These are phyloP conservation scores for Meleagris gallopavo DNA, from an alignment of 2,113 vertebrate genomes.

Conservation along the genomic window DNA sequence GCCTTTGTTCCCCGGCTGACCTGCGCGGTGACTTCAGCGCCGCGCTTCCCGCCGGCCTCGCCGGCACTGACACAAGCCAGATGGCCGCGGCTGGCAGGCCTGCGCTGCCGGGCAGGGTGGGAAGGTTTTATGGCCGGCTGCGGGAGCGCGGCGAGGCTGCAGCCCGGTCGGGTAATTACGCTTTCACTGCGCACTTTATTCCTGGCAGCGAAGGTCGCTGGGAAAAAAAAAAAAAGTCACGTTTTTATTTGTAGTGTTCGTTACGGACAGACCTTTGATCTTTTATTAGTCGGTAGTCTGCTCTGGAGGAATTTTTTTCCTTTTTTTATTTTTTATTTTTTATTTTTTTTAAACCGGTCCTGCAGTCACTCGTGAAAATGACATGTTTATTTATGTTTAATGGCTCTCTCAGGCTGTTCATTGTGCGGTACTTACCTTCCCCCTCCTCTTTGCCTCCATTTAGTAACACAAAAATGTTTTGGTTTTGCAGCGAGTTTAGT, in stretches of 20 bases:
- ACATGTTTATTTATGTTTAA: conserved; percentile 62
- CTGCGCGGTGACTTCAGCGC: conserved; percentile 75
- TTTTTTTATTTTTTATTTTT: not conserved
- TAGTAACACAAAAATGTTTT: conserved; percentile 26
- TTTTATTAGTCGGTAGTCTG: conserved; percentile 59
- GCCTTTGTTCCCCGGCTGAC: conserved; percentile 77
- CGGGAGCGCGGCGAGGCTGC: conserved; percentile 69
- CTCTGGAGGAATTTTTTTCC: not conserved
- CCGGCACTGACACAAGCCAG: conserved; percentile 79
- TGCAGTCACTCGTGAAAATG: conserved; percentile 57
- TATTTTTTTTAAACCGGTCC: not conserved
- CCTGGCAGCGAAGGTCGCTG: conserved; percentile 50
- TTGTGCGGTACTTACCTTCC: conserved; percentile 23
- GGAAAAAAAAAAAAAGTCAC: conserved; percentile 4
- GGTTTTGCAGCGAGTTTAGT: conserved; percentile 22
- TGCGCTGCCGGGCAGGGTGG: conserved; percentile 74
- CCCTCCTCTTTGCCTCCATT: not conserved
- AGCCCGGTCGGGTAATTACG: conserved; percentile 81
- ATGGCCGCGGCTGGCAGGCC: conserved; percentile 82
- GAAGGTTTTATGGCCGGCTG: conserved; percentile 75
- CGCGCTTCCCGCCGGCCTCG: conserved; percentile 71
- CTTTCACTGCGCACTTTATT: conserved; percentile 66
- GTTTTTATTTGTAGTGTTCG: conserved; percentile 63
- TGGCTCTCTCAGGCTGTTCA: conserved; percentile 42
- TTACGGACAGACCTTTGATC: conserved; percentile 37